These are phyloP conservation scores for Siniperca scherzeri DNA, from an alignment of 2,797 vertebrate genomes.

Conservation along the genomic window DNA sequence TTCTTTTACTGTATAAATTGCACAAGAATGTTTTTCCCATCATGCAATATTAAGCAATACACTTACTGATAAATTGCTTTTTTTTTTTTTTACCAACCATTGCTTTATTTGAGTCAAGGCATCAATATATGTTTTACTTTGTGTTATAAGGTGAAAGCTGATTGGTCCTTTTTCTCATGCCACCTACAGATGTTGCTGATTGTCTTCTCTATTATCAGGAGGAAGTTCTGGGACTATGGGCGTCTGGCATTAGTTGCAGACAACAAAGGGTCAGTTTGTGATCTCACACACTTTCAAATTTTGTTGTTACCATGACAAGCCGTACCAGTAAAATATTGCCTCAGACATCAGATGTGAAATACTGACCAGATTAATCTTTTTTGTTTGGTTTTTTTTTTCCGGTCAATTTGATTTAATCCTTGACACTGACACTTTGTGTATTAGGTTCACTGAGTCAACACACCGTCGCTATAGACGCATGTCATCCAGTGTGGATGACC, in stretches of 20 bases:
- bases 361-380: neutral
- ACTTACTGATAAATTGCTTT: too few relatives aligned
- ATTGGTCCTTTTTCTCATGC: neutral
- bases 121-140: neutral
- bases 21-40: neutral
- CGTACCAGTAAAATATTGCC: neutral
- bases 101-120: neutral
- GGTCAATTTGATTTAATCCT: neutral
- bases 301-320: neutral
- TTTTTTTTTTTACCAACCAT: neutral
- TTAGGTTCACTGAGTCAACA: constrained; percentile 72
- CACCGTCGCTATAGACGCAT: constrained; percentile 81
- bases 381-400: neutral
- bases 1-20: neutral
- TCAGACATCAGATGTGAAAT: neutral
- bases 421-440: constrained; percentile 28
- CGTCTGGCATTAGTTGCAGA: constrained; percentile 94
- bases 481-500: constrained; percentile 85
- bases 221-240: constrained; percentile 94
- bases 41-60: neutral
- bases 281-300: neutral
- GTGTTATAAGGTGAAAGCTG: neutral
- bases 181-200: constrained; percentile 86
- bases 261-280: constrained; percentile 80
- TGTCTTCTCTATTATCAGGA: constrained; percentile 92